Conservation (phyloP, 2,888 invertebrate genomes). For the Pteria penguin region DNA sequence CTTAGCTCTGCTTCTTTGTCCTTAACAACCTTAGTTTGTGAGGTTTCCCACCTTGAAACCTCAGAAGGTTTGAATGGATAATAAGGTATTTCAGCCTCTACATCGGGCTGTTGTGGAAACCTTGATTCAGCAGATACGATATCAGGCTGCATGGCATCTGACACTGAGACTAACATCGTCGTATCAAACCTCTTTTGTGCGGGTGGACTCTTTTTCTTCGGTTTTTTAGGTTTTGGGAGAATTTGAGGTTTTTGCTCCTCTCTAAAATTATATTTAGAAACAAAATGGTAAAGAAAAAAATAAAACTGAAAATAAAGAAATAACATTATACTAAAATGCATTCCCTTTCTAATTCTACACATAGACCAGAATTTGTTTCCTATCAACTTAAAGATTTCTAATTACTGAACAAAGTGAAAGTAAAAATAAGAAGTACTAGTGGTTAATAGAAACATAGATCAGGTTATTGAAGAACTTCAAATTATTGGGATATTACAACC, state of each 20-base stretch:
- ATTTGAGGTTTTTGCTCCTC: conserved; percentile 3
- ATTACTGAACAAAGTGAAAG: too few species aligned
- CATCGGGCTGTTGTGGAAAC: background rate
- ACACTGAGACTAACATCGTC: conserved; percentile 7
- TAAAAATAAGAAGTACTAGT: too few species aligned
- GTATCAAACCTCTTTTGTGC: background rate
- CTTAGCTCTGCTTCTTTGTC: too few species aligned
- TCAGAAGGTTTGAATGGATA: conserved; percentile 20
- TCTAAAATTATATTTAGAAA: background rate
- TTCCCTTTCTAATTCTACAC: too few species aligned
- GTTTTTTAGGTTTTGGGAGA: conserved; percentile 12
- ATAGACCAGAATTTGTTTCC: too few species aligned
- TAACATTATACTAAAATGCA: too few species aligned
- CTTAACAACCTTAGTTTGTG: conserved; percentile 16
- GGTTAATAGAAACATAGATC: too few species aligned
- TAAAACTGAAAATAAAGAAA: too few species aligned
- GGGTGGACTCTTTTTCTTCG: conserved; percentile 11
- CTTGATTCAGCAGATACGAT: conserved; percentile 18
- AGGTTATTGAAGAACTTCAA: too few species aligned
- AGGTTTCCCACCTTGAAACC: conserved; percentile 7
- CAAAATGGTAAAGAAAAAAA: background rate
- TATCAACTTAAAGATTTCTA: too few species aligned
- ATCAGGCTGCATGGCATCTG: conserved; percentile 12
- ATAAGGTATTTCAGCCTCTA: conserved; percentile 10
- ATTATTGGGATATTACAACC: too few species aligned